Base-by-base conservation (phyloP, 2,113 vertebrate species). In the Columbina picui region DNA sequence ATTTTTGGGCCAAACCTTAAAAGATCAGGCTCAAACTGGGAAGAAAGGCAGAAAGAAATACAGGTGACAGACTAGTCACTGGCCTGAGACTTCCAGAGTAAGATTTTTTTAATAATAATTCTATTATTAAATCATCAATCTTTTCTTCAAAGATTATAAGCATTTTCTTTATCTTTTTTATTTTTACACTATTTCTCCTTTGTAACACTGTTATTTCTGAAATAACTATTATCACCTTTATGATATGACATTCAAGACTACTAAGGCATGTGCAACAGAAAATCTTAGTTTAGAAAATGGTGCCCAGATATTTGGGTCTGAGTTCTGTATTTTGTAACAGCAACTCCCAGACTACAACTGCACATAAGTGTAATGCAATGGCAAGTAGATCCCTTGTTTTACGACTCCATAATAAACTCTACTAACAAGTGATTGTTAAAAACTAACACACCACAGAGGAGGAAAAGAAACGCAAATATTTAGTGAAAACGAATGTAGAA, bases 201-300 rank as follows among this genome's bases (percentile, higher is more conserved):
- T 41, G 25, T 34, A 67, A 67, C 14, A 69, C 8, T 70, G 6
- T 30, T 60, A 23, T 53, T 85, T 84, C 67, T 39, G 52, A 86
- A 92, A 34, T n/a, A 77, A 41, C 9, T 53, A 12, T 8, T 36
- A 84, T 8, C 26, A 45, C 11, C 47, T 70, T 90, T 30, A 49
- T 22, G 9, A 73, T 25, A 65, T 1, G 0, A 53, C 16, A 45
- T 38, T 38, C 43, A 52, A 92, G 32, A 57, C 26, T 47, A 71
- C 8, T n/a, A 29, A 47, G 11, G 8, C 14, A 65, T 0, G 0
- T 45, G 57, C 30, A 73, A 60, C 7, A 34, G 25, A 74, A 49
- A 30, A 77, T 34, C 12, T 55, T 36, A 47, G 7, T 47, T 45
- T 27, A 79, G 18, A 75, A 64, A 14, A 43, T 1, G 6, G 3